Evolutionary conservation across 2,888 invertebrate genomes (phyloP), one percentile per base, ranked within the genome.

Genomic region (Mythimna albipuncta): DNA sequence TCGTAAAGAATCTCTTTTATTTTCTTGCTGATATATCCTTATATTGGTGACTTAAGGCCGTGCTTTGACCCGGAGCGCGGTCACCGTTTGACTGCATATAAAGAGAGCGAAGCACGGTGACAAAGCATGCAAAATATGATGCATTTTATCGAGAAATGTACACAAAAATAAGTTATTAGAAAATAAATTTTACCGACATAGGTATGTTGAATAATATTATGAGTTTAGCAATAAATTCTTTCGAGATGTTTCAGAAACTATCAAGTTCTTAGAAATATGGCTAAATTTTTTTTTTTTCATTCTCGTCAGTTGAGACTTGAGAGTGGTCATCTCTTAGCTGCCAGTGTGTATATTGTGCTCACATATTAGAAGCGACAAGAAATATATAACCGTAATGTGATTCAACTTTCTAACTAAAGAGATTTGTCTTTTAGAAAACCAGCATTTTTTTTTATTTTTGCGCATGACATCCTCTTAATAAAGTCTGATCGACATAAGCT

Each of bases 21-120:
- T 71, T 61, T 69, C 21, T 11, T 67, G 57, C 26, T 54, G 64
- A 70, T 58, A 61, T 64, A 66, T 26, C 26, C 26, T 76, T 58
- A 63, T 70, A 71, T 75, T 66, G 32, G 32, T 32, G 5, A 32
- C 4, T 32, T 32, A 32, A 1, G 32, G 32, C 32, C 32, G 32
- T 13, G 41, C 66, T 16, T 47, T 47, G 16, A 47, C 16, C 4
- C 19, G 7, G 6, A 50, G 50, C 50, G 50, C 50, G 19, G 7
- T 50, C 50, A 47, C 16, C 16, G 13, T 50, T 19, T 50, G 19
- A 19, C 6, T 19, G 19, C 6, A 2, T 50, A 6, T 16, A 50
- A 19, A 50, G 19, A 50, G 19, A 50, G 50, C 50, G 6, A 50
- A 19, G 6, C 50, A 5, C 16, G 5, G 16, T 47, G 47, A 47